A percentile compares a stretch with the other conserved stretches of the same genome.
Evolutionary conservation across 2,888 invertebrate genomes (phyloP).

Genomic region (Parnassius mnemosyne): DNA sequence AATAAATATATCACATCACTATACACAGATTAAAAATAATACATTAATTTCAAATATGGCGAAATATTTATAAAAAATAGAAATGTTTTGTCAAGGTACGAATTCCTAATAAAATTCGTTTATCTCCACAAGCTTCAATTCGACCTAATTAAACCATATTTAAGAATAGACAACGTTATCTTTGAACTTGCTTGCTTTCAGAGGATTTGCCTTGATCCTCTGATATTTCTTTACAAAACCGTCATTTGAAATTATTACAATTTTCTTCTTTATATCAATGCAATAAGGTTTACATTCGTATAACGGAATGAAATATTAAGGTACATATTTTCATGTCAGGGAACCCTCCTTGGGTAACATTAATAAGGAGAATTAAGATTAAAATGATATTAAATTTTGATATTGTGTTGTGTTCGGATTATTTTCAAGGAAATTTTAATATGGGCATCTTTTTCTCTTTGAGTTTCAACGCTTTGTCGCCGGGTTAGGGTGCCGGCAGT

Average conservation of each 20-base stretch:
- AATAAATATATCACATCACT: too few relatives aligned
- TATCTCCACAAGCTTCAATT: slow-evolving; percentile 44
- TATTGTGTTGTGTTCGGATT: slow-evolving; percentile 79
- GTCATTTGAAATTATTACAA: slow-evolving; percentile 12
- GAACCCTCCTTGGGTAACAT: slow-evolving; percentile 69
- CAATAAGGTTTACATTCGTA: slow-evolving; percentile 34
- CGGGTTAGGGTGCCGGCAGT: slow-evolving; percentile 30
- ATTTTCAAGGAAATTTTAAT: slow-evolving; percentile 72
- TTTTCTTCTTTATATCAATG: slow-evolving; percentile 25
- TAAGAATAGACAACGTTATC: slow-evolving; percentile 65
- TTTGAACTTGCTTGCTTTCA: slow-evolving; percentile 74
- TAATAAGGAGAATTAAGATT: slow-evolving; percentile 80
- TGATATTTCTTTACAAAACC: slow-evolving; percentile 40
- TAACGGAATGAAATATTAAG: slow-evolving; percentile 28
- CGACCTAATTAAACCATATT: slow-evolving; percentile 69
- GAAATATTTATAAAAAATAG: background rate
- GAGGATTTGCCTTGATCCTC: slow-evolving; percentile 47
- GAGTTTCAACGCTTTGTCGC: slow-evolving; percentile 45
- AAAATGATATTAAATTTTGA: slow-evolving; percentile 81
- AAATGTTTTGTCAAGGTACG: background rate
- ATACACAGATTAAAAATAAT: too few relatives aligned
- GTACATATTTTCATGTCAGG: slow-evolving; percentile 46
- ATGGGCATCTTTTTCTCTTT: slow-evolving; percentile 60
- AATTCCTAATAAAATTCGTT: slow-evolving; percentile 27
- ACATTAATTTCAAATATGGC: background rate